Evolutionary conservation across 2,888 invertebrate genomes (phyloP), one percentile per base, ranked within the genome.

Genomic region (Disparrhopalites patrizii): DNA sequence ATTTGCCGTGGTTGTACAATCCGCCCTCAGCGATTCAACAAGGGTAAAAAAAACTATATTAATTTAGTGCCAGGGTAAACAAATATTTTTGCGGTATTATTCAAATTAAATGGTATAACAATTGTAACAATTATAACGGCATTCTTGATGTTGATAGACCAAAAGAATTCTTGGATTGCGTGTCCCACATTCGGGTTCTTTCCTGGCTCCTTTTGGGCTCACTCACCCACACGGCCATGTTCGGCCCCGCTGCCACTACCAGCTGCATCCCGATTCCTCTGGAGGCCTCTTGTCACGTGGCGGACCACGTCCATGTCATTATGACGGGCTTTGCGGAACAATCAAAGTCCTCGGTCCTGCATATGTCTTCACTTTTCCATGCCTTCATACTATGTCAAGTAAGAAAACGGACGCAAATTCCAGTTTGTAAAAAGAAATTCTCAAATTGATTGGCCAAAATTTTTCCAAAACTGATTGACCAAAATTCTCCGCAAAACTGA

Each of bases 301-400:
- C 97, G 47, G 98, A 99, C 82, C 95, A 97, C 78, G 88, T 99
- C 73, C 94, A 97, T 85, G 89, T 91, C 18, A 96, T 99, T 77
- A 87, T 99, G 83, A 90, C 93, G 0, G 95, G 95, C 10, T 99
- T 98, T 83, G 93, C 95, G 33, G 98, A 98, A 78, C 93, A 95
- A 78, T 88, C 90, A 1, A 95, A 94, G 81, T 86, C 91, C 2
- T 93, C 92, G 0, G 91, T 93, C 4, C 84, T 91, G 62, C 95
- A 98, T 77, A 94, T 97, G 94, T 93, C 92, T 60, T 94, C 96
- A 1, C 82, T 99, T 60, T 96, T 95, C 80, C 94, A 97, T 81
- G 95, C 97, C 3, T 99, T 99, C 80, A 91, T 96, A 68, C 84
- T 99, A 56, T 99, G 98, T 78, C 98, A 98, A 83, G 87, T 87